Percentiles rank a stretch among this genome's conserved stretches.
Evolutionary conservation across 2,888 invertebrate genomes (phyloP).

Genomic region (Zygogramma bicolorata): DNA sequence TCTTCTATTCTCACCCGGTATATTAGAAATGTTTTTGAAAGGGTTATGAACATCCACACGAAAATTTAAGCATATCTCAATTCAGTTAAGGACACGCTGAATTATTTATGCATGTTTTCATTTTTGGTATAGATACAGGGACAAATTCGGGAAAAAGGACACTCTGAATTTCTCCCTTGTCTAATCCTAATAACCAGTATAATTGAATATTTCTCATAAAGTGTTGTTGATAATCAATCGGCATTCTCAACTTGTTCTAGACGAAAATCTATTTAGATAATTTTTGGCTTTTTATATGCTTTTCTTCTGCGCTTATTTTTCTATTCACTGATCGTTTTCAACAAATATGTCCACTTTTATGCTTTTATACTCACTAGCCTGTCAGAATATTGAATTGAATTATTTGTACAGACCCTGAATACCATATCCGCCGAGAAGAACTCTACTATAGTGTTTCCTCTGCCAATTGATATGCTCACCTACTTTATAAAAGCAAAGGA

Average conservation of each 20-base stretch:
- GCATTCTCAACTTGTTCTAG: too few relatives aligned
- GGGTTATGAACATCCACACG: too few relatives aligned
- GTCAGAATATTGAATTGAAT: background rate
- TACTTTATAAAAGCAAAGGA: slow-evolving; percentile 79
- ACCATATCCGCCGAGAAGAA: slow-evolving; percentile 98
- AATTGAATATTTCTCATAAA: too few relatives aligned
- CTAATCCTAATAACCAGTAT: background rate
- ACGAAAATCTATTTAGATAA: too few relatives aligned
- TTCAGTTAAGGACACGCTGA: slow-evolving; percentile 1
- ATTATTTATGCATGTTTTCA: background rate
- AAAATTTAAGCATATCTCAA: background rate
- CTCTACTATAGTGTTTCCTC: slow-evolving; percentile 97
- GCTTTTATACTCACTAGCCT: background rate
- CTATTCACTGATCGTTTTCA: background rate
- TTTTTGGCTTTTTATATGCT: background rate
- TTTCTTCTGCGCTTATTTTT: background rate
- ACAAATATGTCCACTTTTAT: background rate
- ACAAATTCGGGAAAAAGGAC: background rate
- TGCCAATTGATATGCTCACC: slow-evolving; percentile 80
- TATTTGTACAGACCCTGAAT: slow-evolving; percentile 83
- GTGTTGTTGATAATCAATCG: too few relatives aligned
- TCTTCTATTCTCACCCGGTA: too few relatives aligned
- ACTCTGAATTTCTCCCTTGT: background rate
- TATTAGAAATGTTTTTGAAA: too few relatives aligned
- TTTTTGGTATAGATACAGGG: background rate